phyloP scores from a whole-genome alignment of 2,888 invertebrate species.

The Cantharis flavilabris region DNA sequence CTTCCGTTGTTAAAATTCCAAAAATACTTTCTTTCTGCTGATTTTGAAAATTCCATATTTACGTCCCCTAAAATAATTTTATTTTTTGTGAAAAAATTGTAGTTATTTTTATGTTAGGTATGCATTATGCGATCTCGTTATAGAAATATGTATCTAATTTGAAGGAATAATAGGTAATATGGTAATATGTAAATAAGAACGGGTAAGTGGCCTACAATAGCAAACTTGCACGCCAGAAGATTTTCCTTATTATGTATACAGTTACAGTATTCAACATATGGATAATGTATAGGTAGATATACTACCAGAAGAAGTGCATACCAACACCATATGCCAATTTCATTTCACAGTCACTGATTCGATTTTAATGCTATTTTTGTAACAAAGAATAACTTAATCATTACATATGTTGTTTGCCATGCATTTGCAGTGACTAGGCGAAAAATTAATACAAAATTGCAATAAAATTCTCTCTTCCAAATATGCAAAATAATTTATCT shows the following conservation, averaged over 20 bases:
- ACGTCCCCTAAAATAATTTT: neutral
- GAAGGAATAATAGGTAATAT: neutral
- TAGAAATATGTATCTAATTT: neutral
- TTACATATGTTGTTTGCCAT: neutral
- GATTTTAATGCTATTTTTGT: neutral
- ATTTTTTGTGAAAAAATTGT: neutral
- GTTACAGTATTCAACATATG: conserved; percentile 19
- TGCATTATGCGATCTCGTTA: neutral
- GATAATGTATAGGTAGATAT: conserved; percentile 13
- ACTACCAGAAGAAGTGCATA: neutral
- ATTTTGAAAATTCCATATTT: neutral
- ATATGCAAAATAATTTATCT: neutral
- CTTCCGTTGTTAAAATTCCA: neutral
- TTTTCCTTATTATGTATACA: conserved; percentile 13
- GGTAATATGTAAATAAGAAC: conserved; percentile 2
- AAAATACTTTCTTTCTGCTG: neutral
- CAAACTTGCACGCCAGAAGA: conserved; percentile 2
- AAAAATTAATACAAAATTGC: neutral
- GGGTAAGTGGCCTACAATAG: conserved; percentile 10
- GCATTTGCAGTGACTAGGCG: neutral
- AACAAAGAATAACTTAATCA: neutral
- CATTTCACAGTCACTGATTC: neutral
- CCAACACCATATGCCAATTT: conserved; percentile 2
- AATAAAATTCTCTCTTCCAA: neutral
- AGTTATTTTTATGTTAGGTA: neutral